Conservation (phyloP, 2,797 vertebrate species). For the Gymnodraco acuticeps region DNA sequence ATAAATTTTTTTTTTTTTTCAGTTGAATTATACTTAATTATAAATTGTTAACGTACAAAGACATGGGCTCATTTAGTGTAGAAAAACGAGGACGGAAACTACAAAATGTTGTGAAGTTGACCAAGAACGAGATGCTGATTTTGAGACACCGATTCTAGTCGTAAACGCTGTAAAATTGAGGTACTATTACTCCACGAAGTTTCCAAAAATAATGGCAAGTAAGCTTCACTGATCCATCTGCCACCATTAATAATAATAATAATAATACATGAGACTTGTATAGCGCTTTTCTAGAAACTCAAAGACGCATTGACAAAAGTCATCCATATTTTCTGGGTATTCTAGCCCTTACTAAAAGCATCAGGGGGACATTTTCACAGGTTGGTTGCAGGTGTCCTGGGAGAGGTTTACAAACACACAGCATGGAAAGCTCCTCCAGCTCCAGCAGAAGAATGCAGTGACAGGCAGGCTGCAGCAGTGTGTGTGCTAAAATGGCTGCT, state of each 20-base stretch:
- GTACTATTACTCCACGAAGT: background rate
- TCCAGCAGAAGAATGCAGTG: slow-evolving; percentile 60
- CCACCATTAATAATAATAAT: background rate
- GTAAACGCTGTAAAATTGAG: background rate
- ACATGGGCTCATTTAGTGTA: background rate
- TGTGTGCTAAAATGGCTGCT: slow-evolving; percentile 76
- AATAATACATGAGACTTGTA: too few species aligned
- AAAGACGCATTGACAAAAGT: background rate
- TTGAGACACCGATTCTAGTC: background rate
- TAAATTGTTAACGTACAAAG: too few species aligned
- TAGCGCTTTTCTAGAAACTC: too few species aligned
- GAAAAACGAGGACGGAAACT: background rate
- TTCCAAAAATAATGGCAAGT: background rate
- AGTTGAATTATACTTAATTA: too few species aligned
- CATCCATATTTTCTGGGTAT: background rate
- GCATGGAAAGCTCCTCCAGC: slow-evolving; percentile 31
- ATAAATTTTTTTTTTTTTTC: too few species aligned
- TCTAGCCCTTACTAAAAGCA: slow-evolving; percentile 16
- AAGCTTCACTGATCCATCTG: slow-evolving; percentile 18
- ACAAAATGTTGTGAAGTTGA: background rate
- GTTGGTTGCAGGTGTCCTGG: slow-evolving; percentile 48
- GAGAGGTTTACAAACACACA: slow-evolving; percentile 42
- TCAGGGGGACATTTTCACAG: slow-evolving; percentile 35
- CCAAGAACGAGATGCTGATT: background rate
- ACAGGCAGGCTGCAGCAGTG: slow-evolving; percentile 68